Base-by-base conservation (phyloP, 2,113 vertebrate genomes). In the Rhinopithecus roxellana region DNA sequence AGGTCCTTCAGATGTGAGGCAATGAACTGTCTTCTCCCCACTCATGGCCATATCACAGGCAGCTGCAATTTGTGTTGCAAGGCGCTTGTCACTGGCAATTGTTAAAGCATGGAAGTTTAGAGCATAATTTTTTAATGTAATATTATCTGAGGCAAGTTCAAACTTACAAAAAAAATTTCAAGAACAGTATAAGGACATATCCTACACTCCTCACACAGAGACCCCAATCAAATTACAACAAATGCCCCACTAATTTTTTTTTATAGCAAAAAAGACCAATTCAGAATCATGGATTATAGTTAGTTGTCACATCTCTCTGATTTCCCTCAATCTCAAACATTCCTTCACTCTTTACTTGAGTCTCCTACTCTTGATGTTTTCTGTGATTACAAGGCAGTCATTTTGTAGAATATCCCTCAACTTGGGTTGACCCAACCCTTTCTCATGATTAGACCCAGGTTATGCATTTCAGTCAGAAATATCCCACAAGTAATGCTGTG, bases 121-220 rank as follows among this genome's bases (percentile, higher is more conserved):
- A 23, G 25, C 80, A 79, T 25, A 16, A 13, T 35, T 82, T 55
- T 50, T 45, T 59, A 78, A 87, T 80, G 32, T 89, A 59, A 82
- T 88, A 67, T 77, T 79, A 95, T 94, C 89, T 90, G 48, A 94
- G 95, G 27, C 38, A 86, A 95, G 45, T 93, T 93, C 1, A 67
- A 77, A 78, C 25, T 85, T 82, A 93, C 1, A 18, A 79, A 83
- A 90, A 77, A 77, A 9, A 12, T 80, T 86, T 50, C 35, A 78
- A 85, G 35, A 88, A 59, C 11, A 79, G 6, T 74, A 55, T 25
- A 92, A 64, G n/a, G 48, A 86, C 13, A 57, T 89, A 79, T 90
- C n/a, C 25, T 64, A 59, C 74, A 22, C 32, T 87, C 3, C 74
- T 81, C 55, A 59, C 57, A 16, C 43, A 45, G 22, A 93, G 43